Conservation (phyloP, 2,113 vertebrate species). For the Rhinoderma darwinii region DNA sequence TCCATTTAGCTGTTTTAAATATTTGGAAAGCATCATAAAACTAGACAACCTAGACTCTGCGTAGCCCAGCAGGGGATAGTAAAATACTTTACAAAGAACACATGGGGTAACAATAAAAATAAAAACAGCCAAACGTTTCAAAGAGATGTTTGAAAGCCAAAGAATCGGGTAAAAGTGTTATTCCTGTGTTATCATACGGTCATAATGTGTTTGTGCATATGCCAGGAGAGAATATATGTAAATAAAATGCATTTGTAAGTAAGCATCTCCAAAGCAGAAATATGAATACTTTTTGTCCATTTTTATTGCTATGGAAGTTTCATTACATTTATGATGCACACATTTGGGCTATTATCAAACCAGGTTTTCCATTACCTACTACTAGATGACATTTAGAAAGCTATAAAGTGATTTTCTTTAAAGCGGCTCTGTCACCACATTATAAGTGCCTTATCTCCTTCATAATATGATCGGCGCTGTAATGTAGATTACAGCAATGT, state of each 20-base stretch:
- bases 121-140: constrained; percentile 70
- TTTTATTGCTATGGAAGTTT: constrained; percentile 31
- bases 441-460: no score
- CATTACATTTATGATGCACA: background rate
- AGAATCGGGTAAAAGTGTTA: constrained; percentile 8
- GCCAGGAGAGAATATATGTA: constrained; percentile 24
- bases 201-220: background rate
- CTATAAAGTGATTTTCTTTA: no score
- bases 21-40: constrained; percentile 73
- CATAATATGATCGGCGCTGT: no score
- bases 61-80: constrained; percentile 75
- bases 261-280: constrained; percentile 12
- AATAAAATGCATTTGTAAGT: constrained; percentile 31
- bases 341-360: constrained; percentile 9
- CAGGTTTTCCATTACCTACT: constrained; percentile 31
- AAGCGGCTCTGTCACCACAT: no score
- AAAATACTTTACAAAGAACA: constrained; percentile 75
- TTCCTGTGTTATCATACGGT: constrained; percentile 37
- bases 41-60: constrained; percentile 72
- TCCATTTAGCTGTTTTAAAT: constrained; percentile 68
- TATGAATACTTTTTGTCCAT: constrained; percentile 27
- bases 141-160: constrained; percentile 65
- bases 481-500: no score
- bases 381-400: constrained; percentile 28
- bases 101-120: constrained; percentile 74